phyloP scores from a whole-genome alignment of 2,888 invertebrate genomes.

The Cylindroiulus punctatus region DNA sequence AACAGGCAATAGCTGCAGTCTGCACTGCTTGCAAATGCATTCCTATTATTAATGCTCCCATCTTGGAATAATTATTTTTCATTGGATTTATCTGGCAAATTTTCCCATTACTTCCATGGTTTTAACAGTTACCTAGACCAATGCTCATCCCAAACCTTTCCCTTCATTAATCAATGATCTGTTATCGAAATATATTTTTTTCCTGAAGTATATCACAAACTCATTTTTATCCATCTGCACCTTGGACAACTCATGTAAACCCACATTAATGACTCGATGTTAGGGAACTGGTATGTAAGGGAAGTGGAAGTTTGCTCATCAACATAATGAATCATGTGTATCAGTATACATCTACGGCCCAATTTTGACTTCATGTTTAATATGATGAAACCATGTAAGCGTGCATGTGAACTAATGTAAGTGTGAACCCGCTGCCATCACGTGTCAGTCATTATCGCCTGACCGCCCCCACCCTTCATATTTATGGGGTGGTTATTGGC shows the following conservation, averaged over 20 bases:
- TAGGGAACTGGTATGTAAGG: no score
- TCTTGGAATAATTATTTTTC: neutral
- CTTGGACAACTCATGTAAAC: no score
- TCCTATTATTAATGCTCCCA: neutral
- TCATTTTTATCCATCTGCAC: no score
- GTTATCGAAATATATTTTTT: no score
- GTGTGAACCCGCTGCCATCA: neutral
- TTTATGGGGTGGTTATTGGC: neutral
- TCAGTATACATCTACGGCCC: no score
- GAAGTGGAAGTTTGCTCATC: no score
- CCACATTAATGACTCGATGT: no score
- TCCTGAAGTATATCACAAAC: no score
- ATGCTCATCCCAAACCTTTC: no score
- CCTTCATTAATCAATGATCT: no score
- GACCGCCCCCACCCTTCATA: neutral
- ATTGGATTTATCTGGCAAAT: neutral
- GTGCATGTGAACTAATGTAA: neutral
- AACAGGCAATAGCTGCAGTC: neutral
- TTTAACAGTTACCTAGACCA: neutral
- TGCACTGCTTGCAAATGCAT: neutral
- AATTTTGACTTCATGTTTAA: neutral
- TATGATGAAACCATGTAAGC: neutral
- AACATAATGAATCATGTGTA: no score
- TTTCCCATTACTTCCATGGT: neutral
- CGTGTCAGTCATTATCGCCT: slow-evolving; percentile 23